These are phyloP conservation scores for Caenorhabditis sp. DNA, from an alignment of 2,888 invertebrate genomes.

Conservation along the genomic window DNA sequence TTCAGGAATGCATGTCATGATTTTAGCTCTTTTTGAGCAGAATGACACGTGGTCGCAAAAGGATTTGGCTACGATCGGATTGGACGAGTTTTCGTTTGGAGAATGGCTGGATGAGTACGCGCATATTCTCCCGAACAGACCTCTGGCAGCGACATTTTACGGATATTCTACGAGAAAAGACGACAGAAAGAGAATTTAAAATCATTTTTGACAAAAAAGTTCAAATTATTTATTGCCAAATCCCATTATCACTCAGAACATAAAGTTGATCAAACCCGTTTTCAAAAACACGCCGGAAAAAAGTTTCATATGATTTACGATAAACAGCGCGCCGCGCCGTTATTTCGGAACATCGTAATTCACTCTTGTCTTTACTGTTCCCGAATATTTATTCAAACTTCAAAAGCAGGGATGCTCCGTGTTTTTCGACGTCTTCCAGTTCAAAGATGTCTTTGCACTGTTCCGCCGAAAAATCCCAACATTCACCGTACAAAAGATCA, in stretches of 20 bases:
- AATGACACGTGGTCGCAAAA: conserved; percentile 53
- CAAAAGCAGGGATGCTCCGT: conserved; percentile 30
- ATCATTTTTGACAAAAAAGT: background rate
- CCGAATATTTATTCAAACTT: background rate
- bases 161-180: conserved; percentile 53
- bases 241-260: too few relatives aligned
- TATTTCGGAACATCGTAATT: conserved; percentile 21
- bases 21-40: conserved; percentile 59
- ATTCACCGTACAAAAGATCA: conserved; percentile 58
- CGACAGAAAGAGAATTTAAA: conserved; percentile 26
- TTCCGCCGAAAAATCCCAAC: conserved; percentile 58
- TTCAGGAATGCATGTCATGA: conserved; percentile 59
- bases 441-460: conserved; percentile 27
- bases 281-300: conserved; percentile 16
- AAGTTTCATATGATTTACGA: conserved; percentile 27
- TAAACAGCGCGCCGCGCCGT: conserved; percentile 15
- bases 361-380: background rate
- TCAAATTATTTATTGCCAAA: conserved; percentile 14
- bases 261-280: background rate
- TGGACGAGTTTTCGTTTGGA: conserved; percentile 53
- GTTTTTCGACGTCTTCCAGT: background rate
- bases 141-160: conserved; percentile 55
- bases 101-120: conserved; percentile 41
- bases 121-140: conserved; percentile 19
- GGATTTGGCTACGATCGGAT: conserved; percentile 45